Percentiles rank a stretch among this genome's conserved stretches.
phyloP scores from a whole-genome alignment of 2,113 vertebrate species.

The Tiliqua scincoides region DNA sequence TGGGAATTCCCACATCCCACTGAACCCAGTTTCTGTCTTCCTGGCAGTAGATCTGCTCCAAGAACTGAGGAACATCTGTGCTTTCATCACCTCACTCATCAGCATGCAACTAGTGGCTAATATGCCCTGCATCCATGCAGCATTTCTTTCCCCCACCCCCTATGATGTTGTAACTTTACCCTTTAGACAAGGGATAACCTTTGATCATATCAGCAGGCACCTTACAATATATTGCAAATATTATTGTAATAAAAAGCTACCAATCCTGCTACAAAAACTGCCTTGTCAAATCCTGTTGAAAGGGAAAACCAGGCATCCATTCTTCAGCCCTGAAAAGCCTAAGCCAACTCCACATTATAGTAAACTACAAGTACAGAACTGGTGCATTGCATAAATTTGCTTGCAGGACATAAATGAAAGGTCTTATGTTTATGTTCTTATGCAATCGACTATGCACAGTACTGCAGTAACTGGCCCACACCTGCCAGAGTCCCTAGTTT shows the following conservation, averaged over 20 bases:
- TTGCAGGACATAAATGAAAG: too few relatives aligned
- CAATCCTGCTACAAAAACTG: not conserved
- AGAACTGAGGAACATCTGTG: not conserved
- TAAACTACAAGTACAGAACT: not conserved
- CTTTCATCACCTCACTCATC: not conserved
- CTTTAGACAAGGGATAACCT: not conserved
- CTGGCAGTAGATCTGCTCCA: too few relatives aligned
- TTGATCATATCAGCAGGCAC: not conserved
- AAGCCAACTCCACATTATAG: not conserved
- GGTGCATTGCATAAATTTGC: not conserved
- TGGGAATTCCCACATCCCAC: too few relatives aligned
- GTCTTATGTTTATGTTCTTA: too few relatives aligned
- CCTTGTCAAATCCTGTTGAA: not conserved
- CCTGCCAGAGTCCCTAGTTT: not conserved
- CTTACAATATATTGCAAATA: not conserved
- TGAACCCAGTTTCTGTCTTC: too few relatives aligned
- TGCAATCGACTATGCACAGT: too few relatives aligned
- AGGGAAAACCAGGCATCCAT: not conserved
- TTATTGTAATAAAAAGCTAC: not conserved
- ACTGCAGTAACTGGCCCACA: not conserved
- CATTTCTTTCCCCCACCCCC: not conserved
- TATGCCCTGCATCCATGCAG: not conserved
- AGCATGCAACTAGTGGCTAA: not conserved
- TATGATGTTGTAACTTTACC: too few relatives aligned
- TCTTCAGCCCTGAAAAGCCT: not conserved